Percentiles rank a stretch among this genome's conserved stretches.
Conservation (phyloP, 2,797 vertebrate genomes). For the Falco peregrinus region DNA sequence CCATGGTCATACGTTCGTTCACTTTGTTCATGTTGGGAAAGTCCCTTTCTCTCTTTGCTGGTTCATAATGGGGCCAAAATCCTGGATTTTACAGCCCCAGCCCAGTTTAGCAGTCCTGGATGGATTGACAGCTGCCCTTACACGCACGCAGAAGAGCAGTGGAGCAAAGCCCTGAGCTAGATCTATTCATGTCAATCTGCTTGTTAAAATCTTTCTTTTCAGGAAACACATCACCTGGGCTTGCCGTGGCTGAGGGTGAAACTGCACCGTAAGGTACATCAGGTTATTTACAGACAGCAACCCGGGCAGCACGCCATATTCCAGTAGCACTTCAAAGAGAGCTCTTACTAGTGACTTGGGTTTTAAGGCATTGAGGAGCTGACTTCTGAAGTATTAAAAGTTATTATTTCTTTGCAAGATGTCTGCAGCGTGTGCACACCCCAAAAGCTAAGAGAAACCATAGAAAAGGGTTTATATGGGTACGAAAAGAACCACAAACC, state of each 20-base stretch:
- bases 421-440: not conserved
- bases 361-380: not conserved
- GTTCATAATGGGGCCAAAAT: not conserved
- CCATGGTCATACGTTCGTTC: not conserved
- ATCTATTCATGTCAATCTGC: not conserved
- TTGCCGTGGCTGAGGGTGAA: not conserved
- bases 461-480: not conserved
- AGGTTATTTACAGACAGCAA: not conserved
- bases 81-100: not conserved
- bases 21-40: not conserved
- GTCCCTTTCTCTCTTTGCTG: not conserved
- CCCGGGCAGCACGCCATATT: not conserved
- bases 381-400: not conserved
- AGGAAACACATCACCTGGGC: not conserved
- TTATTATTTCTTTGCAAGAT: not conserved
- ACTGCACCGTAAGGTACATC: not conserved
- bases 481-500: not conserved
- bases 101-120: not conserved
- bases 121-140: not conserved
- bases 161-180: not conserved
- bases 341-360: not conserved
- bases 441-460: not conserved
- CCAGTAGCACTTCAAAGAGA: constrained; percentile 8
- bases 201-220: not conserved
- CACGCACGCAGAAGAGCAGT: not conserved